These are phyloP conservation scores for Fukomys damarensis DNA, from an alignment of 2,113 vertebrate genomes.

Conservation along the genomic window DNA sequence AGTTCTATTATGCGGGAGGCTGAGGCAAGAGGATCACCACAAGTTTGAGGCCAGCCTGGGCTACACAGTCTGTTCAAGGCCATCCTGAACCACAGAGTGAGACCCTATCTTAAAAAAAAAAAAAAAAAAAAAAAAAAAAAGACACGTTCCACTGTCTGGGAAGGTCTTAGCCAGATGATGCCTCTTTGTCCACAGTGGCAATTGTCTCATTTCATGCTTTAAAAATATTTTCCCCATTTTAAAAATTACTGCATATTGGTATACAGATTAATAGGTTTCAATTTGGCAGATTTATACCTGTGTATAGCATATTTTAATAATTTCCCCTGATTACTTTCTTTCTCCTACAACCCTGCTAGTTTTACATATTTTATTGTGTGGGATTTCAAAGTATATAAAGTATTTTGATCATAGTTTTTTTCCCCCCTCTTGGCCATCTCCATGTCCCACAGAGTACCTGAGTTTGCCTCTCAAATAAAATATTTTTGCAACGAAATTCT, in stretches of 20 bases:
- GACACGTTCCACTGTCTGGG: neutral
- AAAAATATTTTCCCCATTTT: neutral
- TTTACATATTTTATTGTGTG: neutral
- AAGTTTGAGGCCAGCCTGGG: no score
- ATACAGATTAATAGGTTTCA: neutral
- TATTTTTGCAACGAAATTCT: neutral
- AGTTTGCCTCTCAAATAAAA: neutral
- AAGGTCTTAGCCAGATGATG: neutral
- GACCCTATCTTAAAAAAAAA: no score
- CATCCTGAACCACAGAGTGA: no score
- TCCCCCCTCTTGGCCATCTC: neutral
- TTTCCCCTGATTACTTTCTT: neutral
- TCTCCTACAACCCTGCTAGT: neutral
- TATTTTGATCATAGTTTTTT: neutral
- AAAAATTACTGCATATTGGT: neutral
- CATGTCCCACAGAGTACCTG: neutral
- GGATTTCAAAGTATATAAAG: neutral
- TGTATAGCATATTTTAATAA: neutral
- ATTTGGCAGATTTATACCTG: neutral
- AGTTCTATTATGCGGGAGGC: no score
- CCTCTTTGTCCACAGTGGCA: neutral
- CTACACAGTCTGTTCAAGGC: no score
- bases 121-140: no score
- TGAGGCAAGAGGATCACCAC: no score
- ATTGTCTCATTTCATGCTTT: neutral